These are phyloP conservation scores for Trinorchestia longiramus DNA, from an alignment of 1,140 invertebrate species.

Conservation along the genomic window DNA sequence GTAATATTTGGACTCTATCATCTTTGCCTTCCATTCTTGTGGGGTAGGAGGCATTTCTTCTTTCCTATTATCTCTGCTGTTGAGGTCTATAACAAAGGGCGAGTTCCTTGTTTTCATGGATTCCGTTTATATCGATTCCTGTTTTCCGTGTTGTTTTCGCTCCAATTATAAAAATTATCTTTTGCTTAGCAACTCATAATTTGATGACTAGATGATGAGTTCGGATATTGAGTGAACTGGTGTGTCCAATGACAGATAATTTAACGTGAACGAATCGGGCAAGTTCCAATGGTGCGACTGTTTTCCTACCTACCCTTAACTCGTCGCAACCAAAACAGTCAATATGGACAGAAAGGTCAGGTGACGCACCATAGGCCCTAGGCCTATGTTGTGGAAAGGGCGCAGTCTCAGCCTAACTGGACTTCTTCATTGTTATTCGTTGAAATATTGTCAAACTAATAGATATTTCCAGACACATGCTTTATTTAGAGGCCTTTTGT, in stretches of 20 bases:
- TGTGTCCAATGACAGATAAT: background rate
- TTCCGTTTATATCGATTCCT: too few relatives aligned
- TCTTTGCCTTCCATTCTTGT: too few relatives aligned
- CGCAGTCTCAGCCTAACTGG: background rate
- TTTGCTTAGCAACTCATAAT: background rate
- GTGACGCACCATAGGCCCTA: background rate
- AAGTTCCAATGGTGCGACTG: background rate
- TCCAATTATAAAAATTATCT: background rate
- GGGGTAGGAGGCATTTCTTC: too few relatives aligned
- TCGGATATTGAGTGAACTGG: background rate
- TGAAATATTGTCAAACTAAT: background rate
- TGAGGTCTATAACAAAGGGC: too few relatives aligned
- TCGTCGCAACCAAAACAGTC: background rate
- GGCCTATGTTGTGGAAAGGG: constrained; percentile 33
- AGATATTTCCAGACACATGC: background rate
- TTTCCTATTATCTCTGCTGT: too few relatives aligned
- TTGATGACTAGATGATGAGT: background rate
- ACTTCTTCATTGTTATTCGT: background rate
- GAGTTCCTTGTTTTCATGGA: too few relatives aligned
- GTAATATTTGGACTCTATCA: too few relatives aligned
- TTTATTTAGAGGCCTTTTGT: background rate
- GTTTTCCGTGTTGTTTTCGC: too few relatives aligned
- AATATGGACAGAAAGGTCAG: constrained; percentile 11
- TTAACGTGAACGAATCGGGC: background rate
- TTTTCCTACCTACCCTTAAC: background rate